A percentile compares a stretch with the other conserved stretches of the same genome.
phyloP scores from a whole-genome alignment of 2,888 invertebrate species.

The Barypeithes pellucidus region DNA sequence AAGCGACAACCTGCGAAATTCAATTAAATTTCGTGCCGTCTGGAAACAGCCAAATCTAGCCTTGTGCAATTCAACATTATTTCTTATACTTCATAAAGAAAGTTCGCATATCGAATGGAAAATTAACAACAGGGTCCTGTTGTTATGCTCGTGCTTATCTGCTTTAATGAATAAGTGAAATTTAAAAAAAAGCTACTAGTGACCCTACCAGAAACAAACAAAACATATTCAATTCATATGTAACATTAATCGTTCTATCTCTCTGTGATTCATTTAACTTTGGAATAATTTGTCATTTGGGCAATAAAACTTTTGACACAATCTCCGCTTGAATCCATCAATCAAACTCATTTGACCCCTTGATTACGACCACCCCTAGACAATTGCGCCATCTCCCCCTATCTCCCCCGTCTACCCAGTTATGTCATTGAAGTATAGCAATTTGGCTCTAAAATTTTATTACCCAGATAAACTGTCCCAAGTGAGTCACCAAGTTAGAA shows the following conservation, averaged over 20 bases:
- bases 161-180: no score
- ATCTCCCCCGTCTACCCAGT: slow-evolving; percentile 15
- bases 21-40: no score
- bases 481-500: slow-evolving; percentile 52
- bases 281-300: slow-evolving; percentile 30
- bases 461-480: slow-evolving; percentile 52
- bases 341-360: slow-evolving; percentile 50
- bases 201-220: no score
- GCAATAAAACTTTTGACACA: slow-evolving; percentile 48
- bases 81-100: no score
- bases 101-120: no score
- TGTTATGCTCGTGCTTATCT: no score
- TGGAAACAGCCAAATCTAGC: no score
- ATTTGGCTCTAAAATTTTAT: slow-evolving; percentile 54
- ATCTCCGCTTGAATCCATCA: slow-evolving; percentile 48
- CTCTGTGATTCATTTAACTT: background rate
- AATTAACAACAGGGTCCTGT: no score
- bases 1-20: no score
- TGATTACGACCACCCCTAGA: slow-evolving; percentile 45
- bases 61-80: no score
- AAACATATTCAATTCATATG: no score
- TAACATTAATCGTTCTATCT: background rate
- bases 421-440: slow-evolving; percentile 48
- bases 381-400: slow-evolving; percentile 42
- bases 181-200: no score